Evolutionary conservation across 2,113 vertebrate species (phyloP), one percentile per base, ranked within the genome.

Genomic region (Oxygymnocypris stewartii): DNA sequence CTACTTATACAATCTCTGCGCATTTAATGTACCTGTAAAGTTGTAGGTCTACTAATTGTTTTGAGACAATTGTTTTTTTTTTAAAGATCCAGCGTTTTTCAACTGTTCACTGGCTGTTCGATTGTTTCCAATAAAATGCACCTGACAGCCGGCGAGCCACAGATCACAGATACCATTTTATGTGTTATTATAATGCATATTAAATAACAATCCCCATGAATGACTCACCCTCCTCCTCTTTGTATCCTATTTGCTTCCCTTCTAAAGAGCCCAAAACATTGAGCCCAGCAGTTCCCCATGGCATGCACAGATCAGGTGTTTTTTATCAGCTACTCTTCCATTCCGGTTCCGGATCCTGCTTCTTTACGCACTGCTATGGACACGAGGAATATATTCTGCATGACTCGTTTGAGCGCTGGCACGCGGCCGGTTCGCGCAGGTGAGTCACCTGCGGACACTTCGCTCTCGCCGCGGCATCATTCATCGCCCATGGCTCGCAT

Each of bases 261-360:
- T 88, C 93, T 88, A 86, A 93, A 95, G 31, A 95, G 75, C 78
- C 90, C 93, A 1, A 86, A 90, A 78, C 94, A 96, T 49, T 90
- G 90, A 42, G 89, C 85, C 94, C 95, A 95, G 87, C 94, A 95
- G 91, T 94, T 95, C 89, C 94, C 94, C 95, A 96, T 96, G 77
- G 92, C 95, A 95, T 94, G 57, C 81, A 25, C 63, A 7, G 35
- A 82, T 73, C 82, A 77, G 88, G 84, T 87, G 77, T 82, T n/a
- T n/a, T n/a, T n/a, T 51, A 87, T 86, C 84, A 79, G 85, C 87
- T 90, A 74, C 59, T 71, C 57, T 76, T 73, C 71, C 65, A 85
- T 76, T 42, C 54, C 84, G 59, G 23, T 59, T 59, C 12, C 40
- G 40, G 8, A 31, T 59, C 49, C 25, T 31, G 63, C 25, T 82